Conservation (phyloP, 2,113 vertebrate genomes). For the Mus pahari region DNA sequence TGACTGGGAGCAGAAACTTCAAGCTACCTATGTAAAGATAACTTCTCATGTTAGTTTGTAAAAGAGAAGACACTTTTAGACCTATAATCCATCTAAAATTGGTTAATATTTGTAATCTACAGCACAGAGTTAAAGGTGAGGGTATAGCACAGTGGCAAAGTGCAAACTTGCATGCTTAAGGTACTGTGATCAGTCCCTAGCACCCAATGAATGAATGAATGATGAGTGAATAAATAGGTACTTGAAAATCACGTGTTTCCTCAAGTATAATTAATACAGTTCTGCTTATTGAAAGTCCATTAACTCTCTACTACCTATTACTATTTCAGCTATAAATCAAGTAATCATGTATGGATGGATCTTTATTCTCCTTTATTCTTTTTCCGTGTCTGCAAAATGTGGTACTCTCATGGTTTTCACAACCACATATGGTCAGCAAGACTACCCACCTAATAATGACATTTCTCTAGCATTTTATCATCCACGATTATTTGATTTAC, state of each 20-base stretch:
- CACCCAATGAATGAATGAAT: not conserved
- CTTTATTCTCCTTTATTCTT: not conserved
- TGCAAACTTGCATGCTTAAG: too few relatives aligned
- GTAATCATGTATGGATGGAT: not conserved
- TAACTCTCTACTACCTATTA: not conserved
- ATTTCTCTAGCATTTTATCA: not conserved
- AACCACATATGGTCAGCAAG: not conserved
- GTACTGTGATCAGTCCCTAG: not conserved
- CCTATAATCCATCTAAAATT: not conserved
- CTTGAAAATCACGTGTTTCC: not conserved
- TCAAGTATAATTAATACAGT: not conserved
- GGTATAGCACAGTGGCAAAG: not conserved
- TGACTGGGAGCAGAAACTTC: not conserved
- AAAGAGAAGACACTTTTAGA: not conserved
- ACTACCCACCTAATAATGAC: not conserved
- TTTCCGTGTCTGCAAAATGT: not conserved
- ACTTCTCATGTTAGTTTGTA: not conserved
- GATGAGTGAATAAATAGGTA: not conserved
- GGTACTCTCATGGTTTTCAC: not conserved
- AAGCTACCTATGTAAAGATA: not conserved
- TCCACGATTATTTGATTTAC: not conserved
- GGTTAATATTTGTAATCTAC: not conserved
- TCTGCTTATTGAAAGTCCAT: not conserved
- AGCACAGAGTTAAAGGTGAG: not conserved
- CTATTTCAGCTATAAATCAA: not conserved